Percentiles rank a stretch among this genome's conserved stretches.
These are phyloP conservation scores for Penaeus indicus DNA, from an alignment of 1,140 invertebrate species.

Conservation along the genomic window DNA sequence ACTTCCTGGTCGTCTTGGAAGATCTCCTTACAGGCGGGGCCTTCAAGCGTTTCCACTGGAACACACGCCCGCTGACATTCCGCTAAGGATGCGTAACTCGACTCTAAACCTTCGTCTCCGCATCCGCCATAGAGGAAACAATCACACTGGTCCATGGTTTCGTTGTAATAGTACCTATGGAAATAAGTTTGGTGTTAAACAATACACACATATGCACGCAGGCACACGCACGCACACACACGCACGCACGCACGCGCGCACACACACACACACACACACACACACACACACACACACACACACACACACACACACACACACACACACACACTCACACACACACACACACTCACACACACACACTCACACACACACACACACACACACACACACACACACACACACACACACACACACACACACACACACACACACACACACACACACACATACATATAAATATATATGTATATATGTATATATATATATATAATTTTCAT, in stretches of 20 bases:
- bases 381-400: not conserved
- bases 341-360: not conserved
- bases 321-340: not conserved
- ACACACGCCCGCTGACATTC: not conserved
- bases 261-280: not conserved
- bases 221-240: not conserved
- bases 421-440: not conserved
- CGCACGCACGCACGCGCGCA: not conserved
- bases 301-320: not conserved
- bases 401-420: slow-evolving; percentile 10
- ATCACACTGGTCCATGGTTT: slow-evolving; percentile 25
- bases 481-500: slow-evolving; percentile 13
- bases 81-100: not conserved
- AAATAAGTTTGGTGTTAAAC: not conserved
- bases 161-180: slow-evolving; percentile 36
- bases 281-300: not conserved
- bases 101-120: not conserved
- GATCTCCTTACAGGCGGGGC: slow-evolving; percentile 7
- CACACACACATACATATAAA: not conserved
- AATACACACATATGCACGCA: not conserved
- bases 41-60: not conserved
- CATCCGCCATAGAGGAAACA: slow-evolving; percentile 38
- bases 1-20: not conserved
- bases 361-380: not conserved
- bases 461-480: slow-evolving; percentile 18